Evolutionary conservation across 2,797 vertebrate species (phyloP).

Genomic region (Cynopterus sphinx): DNA sequence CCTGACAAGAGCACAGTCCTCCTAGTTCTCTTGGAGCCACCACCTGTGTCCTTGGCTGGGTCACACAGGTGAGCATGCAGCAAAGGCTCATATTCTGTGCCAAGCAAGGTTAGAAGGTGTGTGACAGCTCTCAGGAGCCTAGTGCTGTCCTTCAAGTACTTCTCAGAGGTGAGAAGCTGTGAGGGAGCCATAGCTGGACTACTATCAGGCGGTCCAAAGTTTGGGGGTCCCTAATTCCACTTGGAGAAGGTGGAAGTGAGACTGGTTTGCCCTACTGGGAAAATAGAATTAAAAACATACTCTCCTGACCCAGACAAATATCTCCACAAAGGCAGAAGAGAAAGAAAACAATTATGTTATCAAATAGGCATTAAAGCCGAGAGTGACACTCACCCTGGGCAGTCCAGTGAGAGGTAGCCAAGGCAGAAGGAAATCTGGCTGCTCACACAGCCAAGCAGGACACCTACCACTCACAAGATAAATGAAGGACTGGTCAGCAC

Average conservation of each 20-base stretch:
- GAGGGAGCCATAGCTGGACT: not conserved
- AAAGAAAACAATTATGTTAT: not conserved
- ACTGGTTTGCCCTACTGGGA: not conserved
- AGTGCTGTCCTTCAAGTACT: too few species aligned
- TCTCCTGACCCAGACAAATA: not conserved
- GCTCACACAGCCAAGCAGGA: not conserved
- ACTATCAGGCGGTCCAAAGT: too few species aligned
- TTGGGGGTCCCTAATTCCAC: not conserved
- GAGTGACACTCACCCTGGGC: too few species aligned
- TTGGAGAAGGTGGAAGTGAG: not conserved
- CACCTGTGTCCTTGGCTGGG: fast-evolving
- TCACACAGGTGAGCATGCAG: fast-evolving
- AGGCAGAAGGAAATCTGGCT: not conserved
- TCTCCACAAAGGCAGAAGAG: not conserved
- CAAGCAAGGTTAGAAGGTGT: not conserved
- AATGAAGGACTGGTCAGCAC: not conserved
- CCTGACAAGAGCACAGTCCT: not conserved
- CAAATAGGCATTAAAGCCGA: not conserved
- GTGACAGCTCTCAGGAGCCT: not conserved
- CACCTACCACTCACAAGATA: too few species aligned
- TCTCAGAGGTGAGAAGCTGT: not conserved
- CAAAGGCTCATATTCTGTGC: not conserved
- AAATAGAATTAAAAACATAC: not conserved
- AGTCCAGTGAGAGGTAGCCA: not conserved
- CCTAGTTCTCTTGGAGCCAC: not conserved